Evolutionary conservation across 1,140 invertebrate genomes (phyloP), one percentile per base, ranked within the genome.

Genomic region (Drosophila mojavensis): DNA sequence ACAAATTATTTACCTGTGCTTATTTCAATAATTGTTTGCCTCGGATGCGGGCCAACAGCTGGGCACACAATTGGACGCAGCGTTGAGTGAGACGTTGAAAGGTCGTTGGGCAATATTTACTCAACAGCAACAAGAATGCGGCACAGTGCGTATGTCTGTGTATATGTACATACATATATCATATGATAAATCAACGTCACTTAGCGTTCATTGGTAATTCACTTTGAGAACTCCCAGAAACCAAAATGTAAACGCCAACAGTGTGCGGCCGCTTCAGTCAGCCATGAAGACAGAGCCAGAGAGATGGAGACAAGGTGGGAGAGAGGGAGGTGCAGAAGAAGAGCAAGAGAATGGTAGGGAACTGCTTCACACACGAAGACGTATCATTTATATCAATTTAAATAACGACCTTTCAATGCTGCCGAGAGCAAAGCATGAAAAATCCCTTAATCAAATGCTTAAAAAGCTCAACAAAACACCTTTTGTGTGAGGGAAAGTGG

Each of bases 361-460:
- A 30, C 17, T 30, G 50, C 26, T 15, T 10, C 56, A 73, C 13
- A 77, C 45, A 67, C 64, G 51, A 78, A 72, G 77, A 88, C 79
- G 79, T 79, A 81, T 90, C 88, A 91, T 91, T 91, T 91, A 91
- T 91, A 91, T 91, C 88, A 91, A 91, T 91, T 91, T 91, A 91
- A 91, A 91, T 91, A 91, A 91, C 62, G 88, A 84, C 79, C 88
- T 73, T 78, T 81, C 88, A 79, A 86, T 90, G 74, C 74, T 74
- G 70, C 64, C 48, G 69, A 58, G 59, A 60, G 55, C 41, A 47
- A 47, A 80, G 71, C 70, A 60, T 48, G 62, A 69, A 74, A 73
- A 80, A 62, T 61, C 50, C 82, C 76, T 69, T 77, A 77, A 77
- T 77, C 74, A 77, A 77, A 77, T 77, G 63, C 74, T 78, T 89